phyloP scores from a whole-genome alignment of 2,888 invertebrate genomes.

The Parelbella ahira region DNA sequence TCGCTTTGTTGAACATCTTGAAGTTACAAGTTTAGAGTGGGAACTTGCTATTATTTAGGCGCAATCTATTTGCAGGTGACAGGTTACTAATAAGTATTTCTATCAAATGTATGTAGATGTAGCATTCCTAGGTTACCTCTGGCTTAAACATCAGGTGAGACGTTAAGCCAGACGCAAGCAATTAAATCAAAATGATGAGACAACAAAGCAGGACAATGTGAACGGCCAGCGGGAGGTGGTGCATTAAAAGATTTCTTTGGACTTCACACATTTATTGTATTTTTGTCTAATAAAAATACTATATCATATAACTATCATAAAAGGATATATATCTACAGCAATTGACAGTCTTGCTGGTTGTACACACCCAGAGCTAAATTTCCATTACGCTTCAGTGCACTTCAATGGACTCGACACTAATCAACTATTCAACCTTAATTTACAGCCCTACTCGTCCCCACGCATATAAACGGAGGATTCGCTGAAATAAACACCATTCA shows the following conservation, averaged over 20 bases:
- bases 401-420: constrained; percentile 43
- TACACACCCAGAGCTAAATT: constrained; percentile 62
- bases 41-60: no score
- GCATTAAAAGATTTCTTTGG: constrained; percentile 53
- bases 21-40: no score
- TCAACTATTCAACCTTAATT: constrained; percentile 59
- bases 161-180: no score
- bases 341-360: constrained; percentile 78
- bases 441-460: constrained; percentile 53
- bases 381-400: constrained; percentile 52
- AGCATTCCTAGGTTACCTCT: no score
- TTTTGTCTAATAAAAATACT: constrained; percentile 81
- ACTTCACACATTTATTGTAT: constrained; percentile 81
- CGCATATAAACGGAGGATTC: constrained; percentile 43
- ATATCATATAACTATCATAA: constrained; percentile 71
- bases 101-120: no score
- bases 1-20: no score
- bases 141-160: no score
- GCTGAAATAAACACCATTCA: constrained; percentile 58
- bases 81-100: no score
- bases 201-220: no score
- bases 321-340: constrained; percentile 72
- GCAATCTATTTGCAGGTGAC: no score
- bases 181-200: no score
- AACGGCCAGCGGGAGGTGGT: no score